A percentile compares a stretch with the other conserved stretches of the same genome.
Conservation (phyloP, 2,113 vertebrate species). For the Spilogale gracilis region DNA sequence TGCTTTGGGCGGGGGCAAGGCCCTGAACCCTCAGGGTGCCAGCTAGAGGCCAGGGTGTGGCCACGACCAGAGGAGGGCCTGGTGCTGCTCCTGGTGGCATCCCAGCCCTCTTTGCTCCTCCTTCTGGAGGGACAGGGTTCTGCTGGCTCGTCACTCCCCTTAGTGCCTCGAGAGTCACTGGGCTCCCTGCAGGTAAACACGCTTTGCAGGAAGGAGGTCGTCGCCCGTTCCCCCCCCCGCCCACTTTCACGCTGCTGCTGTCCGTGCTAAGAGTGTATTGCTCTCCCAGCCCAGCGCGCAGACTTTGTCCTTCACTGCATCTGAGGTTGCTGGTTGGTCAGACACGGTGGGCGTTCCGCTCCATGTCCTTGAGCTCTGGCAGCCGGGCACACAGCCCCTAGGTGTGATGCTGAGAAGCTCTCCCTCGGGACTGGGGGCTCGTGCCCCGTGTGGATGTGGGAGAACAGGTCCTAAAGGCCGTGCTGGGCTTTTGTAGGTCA, state of each 20-base stretch:
- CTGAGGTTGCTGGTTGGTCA: too few species aligned
- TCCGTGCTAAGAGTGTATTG: accelerated
- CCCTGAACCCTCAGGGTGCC: too few species aligned
- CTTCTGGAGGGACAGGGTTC: too few species aligned
- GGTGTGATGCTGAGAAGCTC: not conserved
- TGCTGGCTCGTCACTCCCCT: not conserved
- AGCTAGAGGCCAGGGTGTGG: not conserved
- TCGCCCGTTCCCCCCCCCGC: too few species aligned
- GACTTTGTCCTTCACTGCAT: not conserved
- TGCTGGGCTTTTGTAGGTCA: conserved; percentile 89
- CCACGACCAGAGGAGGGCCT: not conserved
- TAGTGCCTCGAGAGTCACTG: accelerated
- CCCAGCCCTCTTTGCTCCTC: not conserved
- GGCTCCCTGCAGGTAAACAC: not conserved
- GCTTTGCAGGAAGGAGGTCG: not conserved
- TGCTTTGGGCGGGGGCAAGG: accelerated
- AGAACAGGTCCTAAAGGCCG: not conserved
- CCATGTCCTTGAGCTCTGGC: not conserved
- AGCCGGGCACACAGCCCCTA: not conserved
- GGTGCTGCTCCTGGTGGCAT: not conserved
- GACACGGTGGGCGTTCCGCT: accelerated
- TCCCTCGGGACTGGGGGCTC: not conserved
- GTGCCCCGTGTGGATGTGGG: accelerated
- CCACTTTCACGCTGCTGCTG: not conserved
- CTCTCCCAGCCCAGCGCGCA: not conserved